phyloP scores from a whole-genome alignment of 2,797 vertebrate species.

The Silurus aristotelis region DNA sequence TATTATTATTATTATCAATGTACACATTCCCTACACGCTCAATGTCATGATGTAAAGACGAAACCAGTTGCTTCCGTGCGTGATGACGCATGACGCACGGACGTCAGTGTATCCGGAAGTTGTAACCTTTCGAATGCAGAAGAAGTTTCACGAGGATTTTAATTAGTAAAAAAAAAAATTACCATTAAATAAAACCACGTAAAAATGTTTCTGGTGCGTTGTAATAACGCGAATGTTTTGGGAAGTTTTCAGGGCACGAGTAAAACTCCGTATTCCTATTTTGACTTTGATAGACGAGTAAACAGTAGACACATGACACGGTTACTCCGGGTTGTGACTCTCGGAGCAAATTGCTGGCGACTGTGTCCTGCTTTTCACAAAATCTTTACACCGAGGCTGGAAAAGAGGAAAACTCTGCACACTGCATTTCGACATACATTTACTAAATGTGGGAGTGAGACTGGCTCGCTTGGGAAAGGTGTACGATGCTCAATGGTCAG shows the following conservation, averaged over 20 bases:
- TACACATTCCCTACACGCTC: not conserved
- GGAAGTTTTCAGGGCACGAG: not conserved
- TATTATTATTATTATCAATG: too few species aligned
- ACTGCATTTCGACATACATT: constrained; percentile 5
- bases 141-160: not conserved
- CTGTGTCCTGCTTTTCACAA: not conserved
- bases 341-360: not conserved
- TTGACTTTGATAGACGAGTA: not conserved
- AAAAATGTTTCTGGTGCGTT: not conserved
- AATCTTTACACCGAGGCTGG: not conserved
- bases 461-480: constrained; percentile 16
- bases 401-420: constrained; percentile 7
- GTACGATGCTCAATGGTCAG: constrained; percentile 42
- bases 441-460: not conserved
- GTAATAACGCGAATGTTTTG: not conserved
- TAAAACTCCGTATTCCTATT: not conserved
- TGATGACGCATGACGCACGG: constrained; percentile 2
- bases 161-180: not conserved
- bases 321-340: not conserved
- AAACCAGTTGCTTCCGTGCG: not conserved
- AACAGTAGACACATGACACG: not conserved
- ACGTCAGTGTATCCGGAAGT: constrained; percentile 4
- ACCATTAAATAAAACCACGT: too few species aligned
- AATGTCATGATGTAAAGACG: not conserved
- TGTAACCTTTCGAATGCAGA: too few species aligned